These are phyloP conservation scores for Molossus alvarezi DNA, from an alignment of 2,797 vertebrate genomes.

Conservation along the genomic window DNA sequence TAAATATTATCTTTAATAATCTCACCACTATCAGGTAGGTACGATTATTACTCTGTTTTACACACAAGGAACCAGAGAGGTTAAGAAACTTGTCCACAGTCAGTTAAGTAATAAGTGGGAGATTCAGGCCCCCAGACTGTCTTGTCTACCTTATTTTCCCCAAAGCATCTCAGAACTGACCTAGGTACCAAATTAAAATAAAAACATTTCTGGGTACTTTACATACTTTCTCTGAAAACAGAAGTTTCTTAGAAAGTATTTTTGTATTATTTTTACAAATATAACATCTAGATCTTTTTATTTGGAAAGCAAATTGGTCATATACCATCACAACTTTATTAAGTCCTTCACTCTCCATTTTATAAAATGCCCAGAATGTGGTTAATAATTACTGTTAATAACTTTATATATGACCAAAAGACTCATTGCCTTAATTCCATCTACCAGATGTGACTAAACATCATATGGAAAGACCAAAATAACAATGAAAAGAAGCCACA, in stretches of 20 bases:
- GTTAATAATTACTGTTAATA: background rate
- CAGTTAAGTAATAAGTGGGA: background rate
- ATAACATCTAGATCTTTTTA: background rate
- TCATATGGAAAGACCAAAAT: conserved; percentile 1
- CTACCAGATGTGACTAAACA: background rate
- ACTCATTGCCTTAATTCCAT: background rate
- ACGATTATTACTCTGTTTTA: background rate
- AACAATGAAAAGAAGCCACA: conserved; percentile 28
- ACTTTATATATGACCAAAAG: background rate
- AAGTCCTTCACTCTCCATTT: background rate
- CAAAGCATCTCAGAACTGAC: background rate
- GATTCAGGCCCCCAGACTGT: background rate
- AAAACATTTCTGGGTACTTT: background rate
- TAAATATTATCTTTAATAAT: background rate
- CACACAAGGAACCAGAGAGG: background rate
- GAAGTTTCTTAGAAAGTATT: background rate
- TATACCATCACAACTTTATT: background rate
- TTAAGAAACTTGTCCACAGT: background rate
- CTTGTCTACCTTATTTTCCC: background rate
- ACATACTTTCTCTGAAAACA: background rate
- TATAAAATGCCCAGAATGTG: background rate
- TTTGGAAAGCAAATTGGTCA: background rate
- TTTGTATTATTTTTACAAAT: background rate
- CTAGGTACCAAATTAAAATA: background rate
- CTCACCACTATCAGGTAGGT: background rate